A percentile compares a stretch with the other conserved stretches of the same genome.
These are phyloP conservation scores for Antechinus stuartii DNA, from an alignment of 2,113 vertebrate species.

Conservation along the genomic window DNA sequence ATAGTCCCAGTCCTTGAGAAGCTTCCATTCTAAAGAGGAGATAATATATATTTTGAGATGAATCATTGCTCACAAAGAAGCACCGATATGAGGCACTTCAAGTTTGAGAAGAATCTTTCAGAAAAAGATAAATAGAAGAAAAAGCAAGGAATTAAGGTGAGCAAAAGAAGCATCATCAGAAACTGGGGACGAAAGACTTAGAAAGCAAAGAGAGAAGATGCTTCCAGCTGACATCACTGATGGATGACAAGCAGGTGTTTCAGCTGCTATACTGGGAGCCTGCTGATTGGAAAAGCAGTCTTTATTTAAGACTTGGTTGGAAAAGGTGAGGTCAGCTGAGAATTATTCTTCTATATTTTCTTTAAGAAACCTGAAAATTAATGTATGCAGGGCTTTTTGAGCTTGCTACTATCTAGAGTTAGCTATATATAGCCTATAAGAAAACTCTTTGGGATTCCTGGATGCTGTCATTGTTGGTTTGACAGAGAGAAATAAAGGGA, in stretches of 20 bases:
- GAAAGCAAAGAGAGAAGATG: neutral
- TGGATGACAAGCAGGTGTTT: neutral
- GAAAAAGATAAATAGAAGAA: neutral
- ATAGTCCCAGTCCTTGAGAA: neutral
- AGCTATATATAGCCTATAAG: neutral
- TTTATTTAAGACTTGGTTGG: neutral
- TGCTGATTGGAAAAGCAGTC: neutral
- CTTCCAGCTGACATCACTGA: neutral
- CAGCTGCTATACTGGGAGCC: neutral
- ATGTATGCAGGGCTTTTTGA: neutral
- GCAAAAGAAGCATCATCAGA: neutral
- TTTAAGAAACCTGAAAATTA: neutral
- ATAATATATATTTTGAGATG: neutral
- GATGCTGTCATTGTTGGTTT: neutral
- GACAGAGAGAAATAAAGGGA: neutral
- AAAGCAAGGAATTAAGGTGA: neutral
- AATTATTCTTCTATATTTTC: neutral
- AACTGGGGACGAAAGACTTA: neutral
- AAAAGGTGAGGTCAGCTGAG: neutral
- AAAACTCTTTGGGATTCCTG: neutral
- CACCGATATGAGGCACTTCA: neutral
- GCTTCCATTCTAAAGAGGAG: neutral
- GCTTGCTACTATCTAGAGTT: neutral
- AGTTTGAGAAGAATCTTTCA: neutral
- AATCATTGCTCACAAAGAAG: neutral